A percentile compares a stretch with the other conserved stretches of the same genome.
Evolutionary conservation across 1,140 invertebrate genomes (phyloP).

Genomic region (Nephila pilipes): DNA sequence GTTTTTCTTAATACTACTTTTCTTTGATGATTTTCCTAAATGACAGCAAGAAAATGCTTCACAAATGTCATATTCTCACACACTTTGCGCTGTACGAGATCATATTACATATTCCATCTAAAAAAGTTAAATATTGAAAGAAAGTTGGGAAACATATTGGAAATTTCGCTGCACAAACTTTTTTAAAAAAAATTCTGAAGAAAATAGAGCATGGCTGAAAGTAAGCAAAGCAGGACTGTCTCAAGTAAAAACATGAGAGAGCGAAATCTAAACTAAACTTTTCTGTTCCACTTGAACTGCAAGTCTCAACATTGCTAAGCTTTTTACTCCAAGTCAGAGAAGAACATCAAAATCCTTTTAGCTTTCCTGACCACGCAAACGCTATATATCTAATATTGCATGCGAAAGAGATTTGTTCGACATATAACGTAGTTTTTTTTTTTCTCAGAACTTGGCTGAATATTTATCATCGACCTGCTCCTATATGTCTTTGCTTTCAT

Average conservation of each 20-base stretch:
- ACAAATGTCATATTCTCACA: too few species aligned
- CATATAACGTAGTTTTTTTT: neutral
- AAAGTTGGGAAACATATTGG: neutral
- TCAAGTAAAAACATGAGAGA: neutral
- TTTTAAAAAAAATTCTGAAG: neutral
- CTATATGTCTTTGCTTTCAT: neutral
- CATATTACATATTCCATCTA: too few species aligned
- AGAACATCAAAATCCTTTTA: conserved; percentile 56
- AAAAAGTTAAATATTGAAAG: neutral
- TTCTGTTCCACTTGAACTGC: conserved; percentile 44
- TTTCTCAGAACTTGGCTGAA: neutral
- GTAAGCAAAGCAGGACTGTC: neutral
- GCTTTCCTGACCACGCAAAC: conserved; percentile 42
- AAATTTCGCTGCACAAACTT: neutral
- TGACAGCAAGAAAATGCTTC: too few species aligned
- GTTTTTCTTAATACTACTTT: too few species aligned
- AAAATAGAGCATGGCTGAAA: neutral
- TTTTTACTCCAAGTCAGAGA: conserved; percentile 28
- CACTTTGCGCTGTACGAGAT: too few species aligned
- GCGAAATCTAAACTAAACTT: neutral
- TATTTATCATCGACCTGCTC: neutral
- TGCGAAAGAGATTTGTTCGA: conserved; percentile 23
- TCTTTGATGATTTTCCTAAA: too few species aligned
- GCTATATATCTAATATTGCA: conserved; percentile 24
- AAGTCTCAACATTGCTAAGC: conserved; percentile 31